These are phyloP conservation scores for Pygoscelis adeliae DNA, from an alignment of 2,113 vertebrate species.

Conservation along the genomic window DNA sequence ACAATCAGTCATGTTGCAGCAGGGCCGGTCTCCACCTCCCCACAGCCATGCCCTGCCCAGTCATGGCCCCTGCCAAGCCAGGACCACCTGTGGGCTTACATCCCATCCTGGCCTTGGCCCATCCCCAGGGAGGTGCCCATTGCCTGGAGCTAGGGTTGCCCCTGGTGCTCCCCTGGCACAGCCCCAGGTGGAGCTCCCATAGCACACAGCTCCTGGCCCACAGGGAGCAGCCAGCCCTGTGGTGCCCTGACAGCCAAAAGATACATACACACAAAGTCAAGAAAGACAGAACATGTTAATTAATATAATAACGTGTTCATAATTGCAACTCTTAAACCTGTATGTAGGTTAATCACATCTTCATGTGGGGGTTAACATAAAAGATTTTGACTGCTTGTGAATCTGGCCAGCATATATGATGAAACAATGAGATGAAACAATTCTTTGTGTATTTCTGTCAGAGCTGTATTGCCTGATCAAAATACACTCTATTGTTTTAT, in stretches of 20 bases:
- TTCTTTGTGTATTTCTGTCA: background rate
- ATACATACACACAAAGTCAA: background rate
- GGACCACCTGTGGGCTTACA: no score
- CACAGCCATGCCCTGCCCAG: fast-evolving
- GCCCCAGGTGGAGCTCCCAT: background rate
- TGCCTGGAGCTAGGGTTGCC: background rate
- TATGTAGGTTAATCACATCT: background rate
- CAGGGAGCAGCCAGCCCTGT: background rate
- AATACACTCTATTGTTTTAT: background rate
- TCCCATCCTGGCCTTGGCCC: fast-evolving
- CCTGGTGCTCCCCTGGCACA: background rate
- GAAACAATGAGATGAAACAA: background rate
- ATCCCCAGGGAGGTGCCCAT: no score
- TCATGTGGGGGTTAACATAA: background rate
- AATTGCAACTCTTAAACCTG: background rate
- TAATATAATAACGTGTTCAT: background rate
- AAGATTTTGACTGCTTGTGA: background rate
- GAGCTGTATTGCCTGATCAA: background rate
- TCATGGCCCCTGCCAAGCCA: fast-evolving
- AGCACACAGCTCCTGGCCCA: background rate
- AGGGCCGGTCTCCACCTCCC: background rate
- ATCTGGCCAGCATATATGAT: background rate
- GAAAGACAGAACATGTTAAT: background rate
- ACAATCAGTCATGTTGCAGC: fast-evolving
- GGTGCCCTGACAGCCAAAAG: background rate